phyloP scores from a whole-genome alignment of 2,888 invertebrate genomes.

The Lamellibrachia satsuma region DNA sequence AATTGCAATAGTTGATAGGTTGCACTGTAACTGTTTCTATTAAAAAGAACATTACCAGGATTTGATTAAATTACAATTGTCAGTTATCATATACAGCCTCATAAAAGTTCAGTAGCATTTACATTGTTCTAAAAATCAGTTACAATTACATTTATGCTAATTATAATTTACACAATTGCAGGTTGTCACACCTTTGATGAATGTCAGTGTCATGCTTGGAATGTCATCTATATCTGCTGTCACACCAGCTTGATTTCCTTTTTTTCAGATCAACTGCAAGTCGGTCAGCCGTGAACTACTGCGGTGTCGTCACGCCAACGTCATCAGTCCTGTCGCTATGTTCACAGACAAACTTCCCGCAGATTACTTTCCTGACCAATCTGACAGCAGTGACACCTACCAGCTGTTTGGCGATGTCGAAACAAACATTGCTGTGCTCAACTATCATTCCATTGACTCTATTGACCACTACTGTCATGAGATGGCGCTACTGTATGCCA shows the following conservation, averaged over 20 bases:
- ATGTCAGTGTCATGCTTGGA: not conserved
- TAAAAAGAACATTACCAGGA: too few species aligned
- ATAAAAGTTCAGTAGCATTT: too few species aligned
- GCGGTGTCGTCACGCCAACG: not conserved
- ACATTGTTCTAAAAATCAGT: too few species aligned
- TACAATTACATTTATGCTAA: too few species aligned
- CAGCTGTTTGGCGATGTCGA: not conserved
- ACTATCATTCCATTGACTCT: slow-evolving; percentile 17
- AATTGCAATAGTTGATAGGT: too few species aligned
- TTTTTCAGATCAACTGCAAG: slow-evolving; percentile 6
- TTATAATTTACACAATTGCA: too few species aligned
- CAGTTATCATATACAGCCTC: too few species aligned
- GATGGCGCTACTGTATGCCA: not conserved
- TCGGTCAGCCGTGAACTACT: not conserved
- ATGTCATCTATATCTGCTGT: not conserved
- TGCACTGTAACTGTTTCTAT: too few species aligned
- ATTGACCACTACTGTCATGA: slow-evolving; percentile 1
- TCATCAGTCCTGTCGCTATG: not conserved
- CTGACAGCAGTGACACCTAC: not conserved
- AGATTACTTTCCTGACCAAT: not conserved
- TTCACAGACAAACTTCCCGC: not conserved
- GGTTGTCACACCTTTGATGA: too few species aligned
- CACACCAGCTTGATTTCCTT: not conserved
- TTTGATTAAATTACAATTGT: too few species aligned
- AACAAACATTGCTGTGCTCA: not conserved